A percentile compares a stretch with the other conserved stretches of the same genome.
These are phyloP conservation scores for Hydractinia echinata DNA, from an alignment of 30 jellyfish, hydroid and myxozoan genomes.

Conservation along the genomic window DNA sequence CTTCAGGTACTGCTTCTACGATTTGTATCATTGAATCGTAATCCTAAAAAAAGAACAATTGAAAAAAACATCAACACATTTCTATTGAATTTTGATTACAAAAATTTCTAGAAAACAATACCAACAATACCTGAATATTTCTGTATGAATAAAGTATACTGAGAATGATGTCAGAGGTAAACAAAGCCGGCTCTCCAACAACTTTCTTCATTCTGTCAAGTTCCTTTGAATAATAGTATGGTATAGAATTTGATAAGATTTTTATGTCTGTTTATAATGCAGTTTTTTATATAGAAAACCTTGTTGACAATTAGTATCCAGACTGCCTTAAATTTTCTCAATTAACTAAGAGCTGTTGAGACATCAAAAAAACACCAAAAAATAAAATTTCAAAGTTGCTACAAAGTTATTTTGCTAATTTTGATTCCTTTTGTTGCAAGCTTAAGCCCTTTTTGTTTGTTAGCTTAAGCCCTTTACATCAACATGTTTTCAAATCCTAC, in stretches of 20 bases:
- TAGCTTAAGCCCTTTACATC: too few relatives aligned
- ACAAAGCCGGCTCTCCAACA: conserved; percentile 85
- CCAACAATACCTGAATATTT: conserved; percentile 88
- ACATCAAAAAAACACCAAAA: too few relatives aligned
- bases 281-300: too few relatives aligned
- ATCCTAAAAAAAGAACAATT: conserved; percentile 46
- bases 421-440: too few relatives aligned
- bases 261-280: too few relatives aligned
- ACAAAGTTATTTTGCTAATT: too few relatives aligned
- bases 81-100: background rate
- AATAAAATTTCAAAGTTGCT: background rate
- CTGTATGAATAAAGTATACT: conserved; percentile 77
- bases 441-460: too few relatives aligned
- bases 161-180: conserved; percentile 77
- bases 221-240: conserved; percentile 44
- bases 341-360: too few relatives aligned
- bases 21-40: conserved; percentile 79
- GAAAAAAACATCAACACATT: background rate
- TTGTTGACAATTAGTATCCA: too few relatives aligned
- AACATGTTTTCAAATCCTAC: too few relatives aligned
- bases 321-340: too few relatives aligned
- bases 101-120: conserved; percentile 4
- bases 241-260: too few relatives aligned
- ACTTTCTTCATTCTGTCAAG: conserved; percentile 66
- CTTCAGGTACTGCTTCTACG: conserved; percentile 82